Evolutionary conservation across 2,797 vertebrate genomes (phyloP).

Genomic region (Antrozous pallidus): DNA sequence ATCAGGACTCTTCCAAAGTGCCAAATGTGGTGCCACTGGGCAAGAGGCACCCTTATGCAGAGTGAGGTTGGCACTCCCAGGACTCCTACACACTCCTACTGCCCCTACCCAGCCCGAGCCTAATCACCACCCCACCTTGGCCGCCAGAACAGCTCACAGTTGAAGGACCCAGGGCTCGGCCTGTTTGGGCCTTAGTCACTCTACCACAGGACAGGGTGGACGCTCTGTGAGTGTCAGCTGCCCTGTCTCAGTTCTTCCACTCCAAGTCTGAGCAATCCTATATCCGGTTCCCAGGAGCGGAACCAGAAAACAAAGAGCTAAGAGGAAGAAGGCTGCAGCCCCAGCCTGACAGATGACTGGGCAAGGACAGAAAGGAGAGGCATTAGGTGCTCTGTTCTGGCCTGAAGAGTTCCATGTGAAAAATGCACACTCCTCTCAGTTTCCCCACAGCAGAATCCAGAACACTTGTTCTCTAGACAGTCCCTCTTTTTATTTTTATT

Average conservation of each 20-base stretch:
- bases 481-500: neutral
- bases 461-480: neutral
- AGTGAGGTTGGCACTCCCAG: neutral
- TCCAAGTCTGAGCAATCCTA: neutral
- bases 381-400: neutral
- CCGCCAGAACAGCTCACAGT: neutral
- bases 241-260: neutral
- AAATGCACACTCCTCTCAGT: neutral
- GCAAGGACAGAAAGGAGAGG: neutral
- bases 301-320: neutral
- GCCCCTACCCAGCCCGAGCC: too few species aligned
- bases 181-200: conserved; percentile 36
- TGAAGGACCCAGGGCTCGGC: neutral
- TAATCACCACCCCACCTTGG: neutral
- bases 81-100: neutral
- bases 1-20: neutral
- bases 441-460: neutral
- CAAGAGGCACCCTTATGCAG: neutral
- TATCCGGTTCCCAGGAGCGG: neutral
- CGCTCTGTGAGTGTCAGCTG: neutral
- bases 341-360: neutral
- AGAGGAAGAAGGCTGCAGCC: neutral
- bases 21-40: neutral
- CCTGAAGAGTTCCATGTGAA: neutral
- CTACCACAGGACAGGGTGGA: neutral